Conservation (phyloP, 2,888 invertebrate genomes). For the Drosophila merina region DNA sequence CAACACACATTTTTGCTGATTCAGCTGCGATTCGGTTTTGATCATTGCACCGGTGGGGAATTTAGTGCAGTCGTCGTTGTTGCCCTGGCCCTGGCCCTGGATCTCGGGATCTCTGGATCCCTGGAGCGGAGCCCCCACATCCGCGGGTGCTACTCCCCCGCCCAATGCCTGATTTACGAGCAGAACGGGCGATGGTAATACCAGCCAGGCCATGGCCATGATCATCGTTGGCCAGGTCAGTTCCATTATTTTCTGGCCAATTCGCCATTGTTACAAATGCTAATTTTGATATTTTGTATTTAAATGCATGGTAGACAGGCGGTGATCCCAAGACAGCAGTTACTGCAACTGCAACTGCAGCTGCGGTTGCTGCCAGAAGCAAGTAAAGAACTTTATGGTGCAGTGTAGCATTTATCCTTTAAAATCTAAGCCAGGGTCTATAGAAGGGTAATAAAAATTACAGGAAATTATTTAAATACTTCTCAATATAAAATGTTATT, state of each 20-base stretch:
- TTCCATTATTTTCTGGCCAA: constrained; percentile 78
- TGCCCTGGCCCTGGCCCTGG: constrained; percentile 18
- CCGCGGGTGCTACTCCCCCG: constrained; percentile 21
- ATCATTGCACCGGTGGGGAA: constrained; percentile 63
- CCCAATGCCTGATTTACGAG: constrained; percentile 72
- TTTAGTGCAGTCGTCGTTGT: constrained; percentile 68
- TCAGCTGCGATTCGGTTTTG: constrained; percentile 19
- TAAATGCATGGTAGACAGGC: constrained; percentile 72
- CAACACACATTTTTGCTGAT: constrained; percentile 76
- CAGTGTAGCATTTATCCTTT: constrained; percentile 42
- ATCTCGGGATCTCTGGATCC: background rate
- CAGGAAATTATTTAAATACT: too few species aligned
- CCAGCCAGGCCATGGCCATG: constrained; percentile 57
- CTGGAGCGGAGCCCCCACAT: too few species aligned
- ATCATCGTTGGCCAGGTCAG: constrained; percentile 74
- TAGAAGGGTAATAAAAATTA: background rate
- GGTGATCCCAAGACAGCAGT: constrained; percentile 28
- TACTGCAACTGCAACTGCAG: constrained; percentile 26
- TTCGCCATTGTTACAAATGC: constrained; percentile 83
- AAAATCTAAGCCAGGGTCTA: constrained; percentile 13
- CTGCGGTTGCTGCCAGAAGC: constrained; percentile 41
- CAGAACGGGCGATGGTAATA: constrained; percentile 35
- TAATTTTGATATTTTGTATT: constrained; percentile 83
- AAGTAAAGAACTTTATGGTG: constrained; percentile 42
- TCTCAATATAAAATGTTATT: too few species aligned